Evolutionary conservation across 2,888 invertebrate species (phyloP).

Genomic region (Mactromeris polynyma): DNA sequence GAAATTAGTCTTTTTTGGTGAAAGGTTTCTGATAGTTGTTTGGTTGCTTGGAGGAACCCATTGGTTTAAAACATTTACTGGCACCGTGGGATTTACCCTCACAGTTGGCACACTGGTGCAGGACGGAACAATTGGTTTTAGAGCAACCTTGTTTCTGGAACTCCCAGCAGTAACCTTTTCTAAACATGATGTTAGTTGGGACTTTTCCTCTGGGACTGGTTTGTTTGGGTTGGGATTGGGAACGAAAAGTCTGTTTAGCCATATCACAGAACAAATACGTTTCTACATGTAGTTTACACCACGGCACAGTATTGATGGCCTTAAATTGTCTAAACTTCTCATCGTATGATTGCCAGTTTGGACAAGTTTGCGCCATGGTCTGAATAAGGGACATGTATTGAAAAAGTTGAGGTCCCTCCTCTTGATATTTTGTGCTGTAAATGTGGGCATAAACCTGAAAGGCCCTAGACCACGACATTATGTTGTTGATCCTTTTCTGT

Average conservation of each 20-base stretch:
- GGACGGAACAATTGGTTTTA: no score
- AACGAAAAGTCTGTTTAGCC: background rate
- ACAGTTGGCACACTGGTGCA: no score
- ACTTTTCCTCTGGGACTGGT: no score
- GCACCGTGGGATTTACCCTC: background rate
- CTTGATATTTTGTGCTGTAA: background rate
- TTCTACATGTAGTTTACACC: slow-evolving; percentile 27
- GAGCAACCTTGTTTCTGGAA: no score
- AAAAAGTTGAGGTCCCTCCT: no score
- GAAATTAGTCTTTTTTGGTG: background rate
- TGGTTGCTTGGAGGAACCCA: no score
- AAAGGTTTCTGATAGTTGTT: background rate
- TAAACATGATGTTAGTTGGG: no score
- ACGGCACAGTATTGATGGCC: background rate
- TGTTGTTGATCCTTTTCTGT: background rate
- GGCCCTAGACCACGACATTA: background rate
- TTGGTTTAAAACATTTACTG: no score
- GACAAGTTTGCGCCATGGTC: background rate
- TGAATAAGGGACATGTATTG: no score
- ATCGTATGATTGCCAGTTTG: background rate
- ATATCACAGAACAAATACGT: slow-evolving; percentile 3
- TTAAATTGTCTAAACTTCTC: no score
- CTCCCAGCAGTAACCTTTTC: no score
- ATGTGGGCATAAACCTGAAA: background rate
- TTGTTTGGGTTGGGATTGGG: background rate